Evolutionary conservation across 2,888 invertebrate genomes (phyloP).

Genomic region (Drosophila infuscata): DNA sequence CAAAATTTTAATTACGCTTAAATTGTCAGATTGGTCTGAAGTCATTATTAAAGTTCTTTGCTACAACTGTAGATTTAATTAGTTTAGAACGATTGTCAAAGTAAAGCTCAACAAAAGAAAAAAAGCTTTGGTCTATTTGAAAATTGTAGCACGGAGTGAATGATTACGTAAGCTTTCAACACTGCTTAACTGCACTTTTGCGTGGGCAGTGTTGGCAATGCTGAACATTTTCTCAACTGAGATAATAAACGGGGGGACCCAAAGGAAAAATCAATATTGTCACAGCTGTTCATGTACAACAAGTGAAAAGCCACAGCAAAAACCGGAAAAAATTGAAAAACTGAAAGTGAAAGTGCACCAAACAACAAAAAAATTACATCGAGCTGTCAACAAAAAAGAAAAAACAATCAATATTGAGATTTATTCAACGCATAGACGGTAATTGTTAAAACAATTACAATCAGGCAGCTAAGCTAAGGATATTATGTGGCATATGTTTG

Average conservation of each 20-base stretch:
- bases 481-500: slow-evolving; percentile 55
- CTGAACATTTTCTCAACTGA: background rate
- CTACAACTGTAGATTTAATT: no score
- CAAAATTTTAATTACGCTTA: background rate
- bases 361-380: background rate
- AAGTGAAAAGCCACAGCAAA: slow-evolving; percentile 56
- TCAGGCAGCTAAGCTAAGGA: background rate
- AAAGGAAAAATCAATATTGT: slow-evolving; percentile 67
- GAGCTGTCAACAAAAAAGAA: background rate
- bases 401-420: slow-evolving; percentile 1
- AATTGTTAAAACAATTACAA: slow-evolving; percentile 1
- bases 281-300: slow-evolving; percentile 76
- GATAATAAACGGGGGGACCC: background rate
- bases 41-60: background rate
- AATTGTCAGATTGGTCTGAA: background rate
- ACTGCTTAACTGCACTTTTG: slow-evolving; percentile 8
- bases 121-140: background rate
- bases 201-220: slow-evolving; percentile 35
- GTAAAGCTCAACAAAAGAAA: background rate
- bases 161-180: slow-evolving; percentile 10
- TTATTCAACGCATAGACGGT: background rate
- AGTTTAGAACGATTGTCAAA: no score
- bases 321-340: slow-evolving; percentile 44
- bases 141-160: background rate
- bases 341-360: slow-evolving; percentile 10